Evolutionary conservation across 2,888 invertebrate species (phyloP), one percentile per base, ranked within the genome.

Genomic region (Halocaridina rubra): DNA sequence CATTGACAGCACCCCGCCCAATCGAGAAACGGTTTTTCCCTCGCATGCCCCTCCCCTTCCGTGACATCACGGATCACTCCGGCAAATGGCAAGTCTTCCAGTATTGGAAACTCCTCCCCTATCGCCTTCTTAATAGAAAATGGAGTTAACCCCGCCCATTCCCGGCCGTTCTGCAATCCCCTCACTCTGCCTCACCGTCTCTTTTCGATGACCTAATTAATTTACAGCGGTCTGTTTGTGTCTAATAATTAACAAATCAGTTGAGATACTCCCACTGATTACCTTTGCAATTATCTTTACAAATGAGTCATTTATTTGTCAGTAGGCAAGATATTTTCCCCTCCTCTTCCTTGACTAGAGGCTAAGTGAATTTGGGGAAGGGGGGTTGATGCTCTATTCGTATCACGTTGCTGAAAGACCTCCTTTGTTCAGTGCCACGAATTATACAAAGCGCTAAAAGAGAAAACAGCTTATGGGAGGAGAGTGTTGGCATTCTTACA

Each of bases 171-270:
- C 39, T 7, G 8, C 13, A 7, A 13, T 16, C 46, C 13, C 46
- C 1, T 0, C 46, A 10, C 1, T 1, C 1, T 16, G 13, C 82
- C 78, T 78, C 82, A 27, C 78, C 78, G 39, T 71, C 77, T 61
- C 72, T 77, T 78, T 77, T 72, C 71, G 72, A 78, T 72, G 78
- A 77, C 82, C 82, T 84, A 84, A 84, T 84, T 84, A 77, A 84
- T 59, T 84, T 84, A 84, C 82, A 69, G 82, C 33, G 78, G 82
- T 59, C 82, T 84, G 82, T 84, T 84, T 84, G 82, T 84, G 78
- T 84, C 78, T 84, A 76, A 78, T 84, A 77, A 84, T 84, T 84
- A 84, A 84, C 82, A 84, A 77, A 84, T 77, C 82, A 77, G 78
- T 77, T 84, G 78, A 78, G 82, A 84, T 59, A 78, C 82, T 77